phyloP scores from a whole-genome alignment of 2,113 vertebrate species.

The Scartelaos histophorus region DNA sequence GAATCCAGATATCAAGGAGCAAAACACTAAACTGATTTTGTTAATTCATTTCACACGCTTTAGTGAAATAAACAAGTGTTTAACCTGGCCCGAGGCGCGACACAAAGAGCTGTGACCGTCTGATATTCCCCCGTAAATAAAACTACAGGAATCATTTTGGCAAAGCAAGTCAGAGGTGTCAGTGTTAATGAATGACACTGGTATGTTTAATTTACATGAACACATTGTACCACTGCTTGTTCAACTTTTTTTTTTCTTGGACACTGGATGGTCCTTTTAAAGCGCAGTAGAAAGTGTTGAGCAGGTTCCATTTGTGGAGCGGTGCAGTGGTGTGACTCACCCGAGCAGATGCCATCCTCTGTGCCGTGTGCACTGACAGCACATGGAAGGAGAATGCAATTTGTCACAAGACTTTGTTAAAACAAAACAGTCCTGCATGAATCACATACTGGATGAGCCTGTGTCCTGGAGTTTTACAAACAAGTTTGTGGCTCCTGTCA shows the following conservation, averaged over 20 bases:
- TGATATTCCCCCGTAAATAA: no score
- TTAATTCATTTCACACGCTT: no score
- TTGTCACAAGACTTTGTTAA: not conserved
- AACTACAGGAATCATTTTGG: no score
- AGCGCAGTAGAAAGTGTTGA: not conserved
- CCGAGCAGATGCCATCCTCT: not conserved
- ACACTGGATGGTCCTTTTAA: not conserved
- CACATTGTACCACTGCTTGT: not conserved
- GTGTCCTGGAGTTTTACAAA: not conserved
- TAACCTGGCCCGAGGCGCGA: no score
- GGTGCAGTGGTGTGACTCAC: slow-evolving; percentile 3
- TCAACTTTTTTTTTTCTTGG: not conserved
- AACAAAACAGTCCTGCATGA: slow-evolving; percentile 3
- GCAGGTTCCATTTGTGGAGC: not conserved
- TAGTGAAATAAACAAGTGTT: no score
- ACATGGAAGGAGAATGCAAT: not conserved
- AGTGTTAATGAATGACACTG: not conserved
- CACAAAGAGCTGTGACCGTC: no score
- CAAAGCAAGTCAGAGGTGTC: not conserved
- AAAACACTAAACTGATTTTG: no score
- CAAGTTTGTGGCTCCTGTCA: not conserved
- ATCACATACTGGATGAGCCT: not conserved
- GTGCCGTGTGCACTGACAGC: not conserved
- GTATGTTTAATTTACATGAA: not conserved
- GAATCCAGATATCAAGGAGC: no score